Percentiles rank a stretch among this genome's conserved stretches.
phyloP scores from a whole-genome alignment of 1,140 invertebrate species.

The Trachelipus rathkii region DNA sequence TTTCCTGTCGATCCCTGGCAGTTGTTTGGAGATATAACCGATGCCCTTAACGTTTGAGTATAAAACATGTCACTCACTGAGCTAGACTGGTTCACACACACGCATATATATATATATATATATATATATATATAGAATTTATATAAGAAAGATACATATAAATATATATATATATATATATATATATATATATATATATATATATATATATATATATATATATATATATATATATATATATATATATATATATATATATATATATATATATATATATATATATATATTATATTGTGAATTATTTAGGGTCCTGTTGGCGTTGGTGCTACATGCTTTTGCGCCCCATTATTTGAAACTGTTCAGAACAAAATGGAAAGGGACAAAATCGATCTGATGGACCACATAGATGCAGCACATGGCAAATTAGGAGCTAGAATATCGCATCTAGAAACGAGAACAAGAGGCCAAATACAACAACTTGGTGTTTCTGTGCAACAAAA shows the following conservation, averaged over 20 bases:
- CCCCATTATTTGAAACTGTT: constrained; percentile 78
- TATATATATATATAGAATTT: too few species aligned
- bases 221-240: constrained; percentile 1
- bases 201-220: constrained; percentile 10
- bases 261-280: background rate
- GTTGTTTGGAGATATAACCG: too few species aligned
- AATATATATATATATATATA: constrained; percentile 4
- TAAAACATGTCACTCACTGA: too few species aligned
- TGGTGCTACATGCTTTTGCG: constrained; percentile 76
- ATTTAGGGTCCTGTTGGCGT: constrained; percentile 76
- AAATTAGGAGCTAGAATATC: constrained; percentile 72
- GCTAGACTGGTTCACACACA: too few species aligned
- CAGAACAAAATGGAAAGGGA: constrained; percentile 79
- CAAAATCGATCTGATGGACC: constrained; percentile 76
- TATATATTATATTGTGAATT: too few species aligned
- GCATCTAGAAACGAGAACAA: constrained; percentile 68
- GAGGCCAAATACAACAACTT: constrained; percentile 69
- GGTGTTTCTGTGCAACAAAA: constrained; percentile 44
- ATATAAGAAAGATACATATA: too few species aligned
- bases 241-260: background rate
- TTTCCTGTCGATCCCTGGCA: too few species aligned
- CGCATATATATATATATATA: too few species aligned
- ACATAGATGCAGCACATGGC: constrained; percentile 74
- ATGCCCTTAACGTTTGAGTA: too few species aligned
- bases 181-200: constrained; percentile 16